A percentile compares a stretch with the other conserved stretches of the same genome.
Conservation (phyloP, 2,888 invertebrate genomes). For the Alentia gelatinosa region DNA sequence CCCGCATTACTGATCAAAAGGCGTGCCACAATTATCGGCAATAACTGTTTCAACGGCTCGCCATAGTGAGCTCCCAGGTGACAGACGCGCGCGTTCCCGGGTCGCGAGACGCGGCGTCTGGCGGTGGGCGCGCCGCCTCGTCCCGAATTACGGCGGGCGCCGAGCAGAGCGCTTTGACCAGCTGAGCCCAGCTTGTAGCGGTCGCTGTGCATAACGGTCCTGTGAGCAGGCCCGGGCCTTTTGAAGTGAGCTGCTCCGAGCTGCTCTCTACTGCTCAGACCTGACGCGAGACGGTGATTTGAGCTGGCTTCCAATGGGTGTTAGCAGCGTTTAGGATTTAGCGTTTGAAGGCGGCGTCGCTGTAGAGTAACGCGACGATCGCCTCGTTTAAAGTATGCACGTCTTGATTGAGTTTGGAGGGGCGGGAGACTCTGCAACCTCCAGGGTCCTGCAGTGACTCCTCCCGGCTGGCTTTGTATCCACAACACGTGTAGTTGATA, state of each 20-base stretch:
- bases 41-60: too few species aligned
- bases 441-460: too few species aligned
- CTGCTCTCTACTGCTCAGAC: too few species aligned
- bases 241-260: too few species aligned
- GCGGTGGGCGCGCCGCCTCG: neutral
- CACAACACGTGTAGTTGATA: too few species aligned
- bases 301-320: neutral
- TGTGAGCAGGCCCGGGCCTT: neutral
- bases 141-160: neutral
- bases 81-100: neutral
- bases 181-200: neutral
- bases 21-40: too few species aligned
- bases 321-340: neutral
- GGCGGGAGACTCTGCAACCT: too few species aligned
- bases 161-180: neutral
- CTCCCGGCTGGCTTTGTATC: too few species aligned
- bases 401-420: too few species aligned
- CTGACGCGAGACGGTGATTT: neutral
- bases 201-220: neutral
- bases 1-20: too few species aligned
- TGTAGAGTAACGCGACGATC: neutral
- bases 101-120: neutral
- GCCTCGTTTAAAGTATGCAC: too few species aligned
- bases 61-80: too few species aligned
- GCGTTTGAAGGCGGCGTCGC: neutral